Conservation (phyloP, 2,797 vertebrate genomes). For the Fistularia commersonii region DNA sequence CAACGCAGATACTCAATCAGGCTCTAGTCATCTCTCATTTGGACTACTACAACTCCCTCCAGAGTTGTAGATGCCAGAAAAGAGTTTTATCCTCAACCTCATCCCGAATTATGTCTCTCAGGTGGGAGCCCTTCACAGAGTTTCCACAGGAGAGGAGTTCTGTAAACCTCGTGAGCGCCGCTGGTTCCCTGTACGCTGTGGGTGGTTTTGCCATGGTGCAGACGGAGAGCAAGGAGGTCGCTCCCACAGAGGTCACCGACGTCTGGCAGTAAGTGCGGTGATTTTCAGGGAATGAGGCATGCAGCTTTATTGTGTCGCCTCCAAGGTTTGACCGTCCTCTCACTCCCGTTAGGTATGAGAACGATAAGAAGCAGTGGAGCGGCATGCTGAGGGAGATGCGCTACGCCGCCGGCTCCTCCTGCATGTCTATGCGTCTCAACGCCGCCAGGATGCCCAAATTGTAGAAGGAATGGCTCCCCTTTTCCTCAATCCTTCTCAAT, state of each 20-base stretch:
- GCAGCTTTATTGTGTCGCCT: neutral
- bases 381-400: conserved; percentile 97
- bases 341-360: conserved; percentile 81
- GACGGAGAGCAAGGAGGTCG: conserved; percentile 89
- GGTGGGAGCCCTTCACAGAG: conserved; percentile 91
- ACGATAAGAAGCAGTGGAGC: conserved; percentile 93
- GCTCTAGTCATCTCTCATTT: no score
- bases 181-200: conserved; percentile 85
- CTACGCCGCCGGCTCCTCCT: conserved; percentile 92
- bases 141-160: conserved; percentile 98
- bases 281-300: no score
- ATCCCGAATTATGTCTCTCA: conserved; percentile 41
- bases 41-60: no score
- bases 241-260: conserved; percentile 92
- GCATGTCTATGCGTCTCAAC: conserved; percentile 87
- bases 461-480: conserved; percentile 58
- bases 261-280: conserved; percentile 94
- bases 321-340: neutral
- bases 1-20: no score
- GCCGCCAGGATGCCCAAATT: conserved; percentile 92
- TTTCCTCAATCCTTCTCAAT: neutral
- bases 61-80: no score
- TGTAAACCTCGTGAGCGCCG: conserved; percentile 84
- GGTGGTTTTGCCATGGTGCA: conserved; percentile 94
- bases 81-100: conserved; percentile 16